Evolutionary conservation across 2,113 vertebrate species (phyloP), one percentile per base, ranked within the genome.

Genomic region (Tachysurus vachellii): DNA sequence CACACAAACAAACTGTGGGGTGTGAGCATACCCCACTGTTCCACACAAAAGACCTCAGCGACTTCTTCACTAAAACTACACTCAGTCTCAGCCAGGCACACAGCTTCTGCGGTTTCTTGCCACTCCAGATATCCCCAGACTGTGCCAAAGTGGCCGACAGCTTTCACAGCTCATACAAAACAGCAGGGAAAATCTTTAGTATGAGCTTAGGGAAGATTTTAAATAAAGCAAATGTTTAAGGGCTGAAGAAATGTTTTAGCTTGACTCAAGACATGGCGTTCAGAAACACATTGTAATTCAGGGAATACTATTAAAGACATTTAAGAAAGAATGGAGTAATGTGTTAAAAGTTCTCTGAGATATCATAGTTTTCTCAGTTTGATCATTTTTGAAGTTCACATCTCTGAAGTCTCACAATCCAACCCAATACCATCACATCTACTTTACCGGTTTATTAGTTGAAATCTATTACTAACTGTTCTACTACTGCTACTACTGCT

Each of bases 1-100:
- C 75, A 50, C 36, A 31, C 44, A 70, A 56, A 26, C 59, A 80
- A 64, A 86, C 80, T 62, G 86, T 87, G 80, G 66, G 80, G 79
- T 59, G 54, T 82, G 66, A 82, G 54, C 82, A 17, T 82, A 87
- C 53, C 79, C 85, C 54, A 82, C 85, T 82, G 77, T 71, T 71
- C 53, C 64, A 71, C 64, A 79, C 53, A 86, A 59, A 68, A 68
- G 44, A 66, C 26, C 61, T 83, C 61, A 5, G 28, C 42, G 16
- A 73, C 85, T 47, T 71, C 26, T 61, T 28, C 61, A 68, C n/a
- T 28, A 13, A 77, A 61, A 64, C 84, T 76, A n/a, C 84, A 85
- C 71, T 56, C 36, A 68, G 75, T 86, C 76, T 44, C 47, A 80
- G 59, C 62, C 76, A 77, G 71, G 19, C 44, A 86, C 47, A 81